Evolutionary conservation across 2,888 invertebrate species (phyloP), one percentile per base, ranked within the genome.

Genomic region (Tipula unca): DNA sequence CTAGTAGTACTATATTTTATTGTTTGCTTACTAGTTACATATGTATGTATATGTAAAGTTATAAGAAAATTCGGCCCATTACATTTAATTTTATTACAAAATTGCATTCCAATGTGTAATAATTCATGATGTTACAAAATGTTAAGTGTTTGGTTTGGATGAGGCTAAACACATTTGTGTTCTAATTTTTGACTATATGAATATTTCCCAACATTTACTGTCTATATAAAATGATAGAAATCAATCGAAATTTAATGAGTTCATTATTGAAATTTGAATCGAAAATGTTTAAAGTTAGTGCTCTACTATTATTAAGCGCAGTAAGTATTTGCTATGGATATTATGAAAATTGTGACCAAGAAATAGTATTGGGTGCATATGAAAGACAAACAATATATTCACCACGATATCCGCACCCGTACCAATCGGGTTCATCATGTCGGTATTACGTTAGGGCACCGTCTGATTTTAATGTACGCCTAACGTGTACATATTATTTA

Each of bases 371-470:
- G 2, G 39, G 85, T 0, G 13, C 86, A 8, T 88, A 89, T 6
- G 20, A 84, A 4, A 85, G 86, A 5, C 87, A 88, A 32, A 83
- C 32, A 85, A 29, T 90, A 1, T 87, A 89, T 85, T 90, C 90
- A 2, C 90, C 90, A 8, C 87, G 88, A 85, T 90, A 89, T 87
- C 89, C 89, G 17, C 25, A 54, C 0, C 86, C 86, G 8, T 90
- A 90, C 87, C 89, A 89, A 5, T 25, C 88, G 0, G 87, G 89
- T 29, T 87, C 89, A 0, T 90, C 90, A n/a, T 91, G 90, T 86
- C 90, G 90, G 10, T 91, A 90, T 86, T 87, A 86, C n/a, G 87
- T 90, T 36, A 86, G 86, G 1, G 90, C 90, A 1, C 90, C 90
- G 0, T 0, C 86, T 10, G 89, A 89, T 86, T 87, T 89, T 85